Conservation (phyloP, 2,797 vertebrate species). For the Cirrhinus molitorella region DNA sequence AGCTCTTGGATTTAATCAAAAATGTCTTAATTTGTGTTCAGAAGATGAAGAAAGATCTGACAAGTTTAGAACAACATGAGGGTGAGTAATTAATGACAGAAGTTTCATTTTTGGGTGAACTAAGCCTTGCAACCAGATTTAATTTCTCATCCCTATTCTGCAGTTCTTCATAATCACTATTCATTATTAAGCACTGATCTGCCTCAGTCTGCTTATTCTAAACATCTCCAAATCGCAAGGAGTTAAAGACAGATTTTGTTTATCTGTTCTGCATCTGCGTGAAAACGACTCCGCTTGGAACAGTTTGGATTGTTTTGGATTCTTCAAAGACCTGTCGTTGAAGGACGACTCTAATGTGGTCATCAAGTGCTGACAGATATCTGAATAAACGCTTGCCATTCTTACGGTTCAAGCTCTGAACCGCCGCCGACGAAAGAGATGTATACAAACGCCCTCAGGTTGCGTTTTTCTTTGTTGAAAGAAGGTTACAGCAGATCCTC, state of each 20-base stretch:
- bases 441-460: constrained; percentile 13
- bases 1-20: no score
- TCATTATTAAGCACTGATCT: neutral
- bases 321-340: constrained; percentile 20
- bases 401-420: neutral
- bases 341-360: neutral
- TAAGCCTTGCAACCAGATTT: constrained; percentile 6
- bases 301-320: neutral
- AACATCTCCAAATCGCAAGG: neutral
- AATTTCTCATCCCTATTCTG: neutral
- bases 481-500: constrained; percentile 28
- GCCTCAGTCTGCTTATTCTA: neutral
- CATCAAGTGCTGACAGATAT: neutral
- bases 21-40: no score
- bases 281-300: neutral
- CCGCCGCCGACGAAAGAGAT: neutral
- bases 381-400: constrained; percentile 5
- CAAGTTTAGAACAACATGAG: no score
- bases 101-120: no score
- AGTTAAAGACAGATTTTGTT: constrained; percentile 9
- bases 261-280: neutral
- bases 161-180: neutral
- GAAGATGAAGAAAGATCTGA: no score
- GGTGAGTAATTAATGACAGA: no score
- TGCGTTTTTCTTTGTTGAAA: constrained; percentile 30